Evolutionary conservation across 2,888 invertebrate species (phyloP), one percentile per base, ranked within the genome.

Genomic region (Cyclophora punctaria): DNA sequence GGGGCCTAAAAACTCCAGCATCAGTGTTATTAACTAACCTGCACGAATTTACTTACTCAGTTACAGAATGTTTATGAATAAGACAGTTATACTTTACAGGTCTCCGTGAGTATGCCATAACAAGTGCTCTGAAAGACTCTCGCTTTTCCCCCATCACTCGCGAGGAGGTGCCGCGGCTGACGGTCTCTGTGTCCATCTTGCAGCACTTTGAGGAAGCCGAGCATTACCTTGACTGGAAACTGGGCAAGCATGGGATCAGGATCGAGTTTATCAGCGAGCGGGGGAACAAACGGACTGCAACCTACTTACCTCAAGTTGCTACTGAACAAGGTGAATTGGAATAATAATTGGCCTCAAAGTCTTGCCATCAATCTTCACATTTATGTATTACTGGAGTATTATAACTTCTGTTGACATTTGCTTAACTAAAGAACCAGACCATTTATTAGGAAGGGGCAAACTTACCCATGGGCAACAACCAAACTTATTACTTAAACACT

Each of bases 291-390:
- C 93, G 97, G 73, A 98, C 98, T 61, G 99, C 99, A 73, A 99
- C 99, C 60, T 99, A 98, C 86, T 90, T 99, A 81, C 99, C 99
- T 49, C 97, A 99, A 89, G 98, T 99, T 65, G 98, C 99, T 63
- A 93, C 94, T 49, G 99, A 99, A 84, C 99, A 99, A 94, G 99
- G 98, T 96, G 57, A 56, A 43, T 52, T 20, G 1, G 20, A 20
- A 20, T 20, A 20, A 2, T 2, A 20, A 20, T 20, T 20, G 1
- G 20, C 20, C 20, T 2, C 20, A 20, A 20, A 20, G 20, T 20
- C 20, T 20, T 20, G 20, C 2, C 20, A 20, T 20, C 20, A 20
- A 20, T 20, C 20, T 20, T 20, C 20, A 20, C 20, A 20, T 20
- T 20, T 20, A 20, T 20, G 20, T 20, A 20, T 20, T 20, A 1